phyloP scores from a whole-genome alignment of 2,888 invertebrate species.

The Tanypteryx hageni region DNA sequence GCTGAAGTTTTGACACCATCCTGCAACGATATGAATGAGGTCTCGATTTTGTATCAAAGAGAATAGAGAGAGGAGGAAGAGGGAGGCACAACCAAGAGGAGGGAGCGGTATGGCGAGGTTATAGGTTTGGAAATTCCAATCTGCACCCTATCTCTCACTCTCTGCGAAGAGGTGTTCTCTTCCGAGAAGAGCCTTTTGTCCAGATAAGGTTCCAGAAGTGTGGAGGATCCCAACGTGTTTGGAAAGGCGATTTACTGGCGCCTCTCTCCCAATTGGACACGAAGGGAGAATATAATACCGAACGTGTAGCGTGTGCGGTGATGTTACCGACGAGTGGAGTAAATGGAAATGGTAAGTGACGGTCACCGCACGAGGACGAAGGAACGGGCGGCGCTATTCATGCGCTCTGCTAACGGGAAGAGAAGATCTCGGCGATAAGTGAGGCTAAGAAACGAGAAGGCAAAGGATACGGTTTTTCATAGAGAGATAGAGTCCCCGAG shows the following conservation, averaged over 20 bases:
- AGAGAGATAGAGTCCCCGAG: no score
- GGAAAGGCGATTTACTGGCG: neutral
- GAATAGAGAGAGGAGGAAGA: neutral
- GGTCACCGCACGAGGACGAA: no score
- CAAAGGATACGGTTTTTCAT: no score
- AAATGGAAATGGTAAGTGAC: no score
- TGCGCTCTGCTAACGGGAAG: no score
- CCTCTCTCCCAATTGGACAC: neutral
- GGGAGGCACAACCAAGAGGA: neutral
- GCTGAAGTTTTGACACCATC: constrained; percentile 7
- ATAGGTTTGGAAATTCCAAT: neutral
- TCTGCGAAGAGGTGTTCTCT: neutral
- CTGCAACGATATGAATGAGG: neutral
- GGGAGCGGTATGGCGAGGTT: neutral
- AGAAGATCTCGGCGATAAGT: no score
- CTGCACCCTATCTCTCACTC: neutral
- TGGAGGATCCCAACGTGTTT: neutral
- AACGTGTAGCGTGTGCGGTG: neutral
- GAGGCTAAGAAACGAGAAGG: no score
- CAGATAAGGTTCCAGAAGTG: neutral
- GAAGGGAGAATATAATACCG: neutral
- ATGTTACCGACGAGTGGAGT: neutral
- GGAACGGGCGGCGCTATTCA: no score
- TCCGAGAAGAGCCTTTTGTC: neutral
- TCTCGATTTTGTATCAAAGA: neutral